Evolutionary conservation across 2,797 vertebrate species (phyloP), one percentile per base, ranked within the genome.

Genomic region (Odontamblyopus lacepedii): DNA sequence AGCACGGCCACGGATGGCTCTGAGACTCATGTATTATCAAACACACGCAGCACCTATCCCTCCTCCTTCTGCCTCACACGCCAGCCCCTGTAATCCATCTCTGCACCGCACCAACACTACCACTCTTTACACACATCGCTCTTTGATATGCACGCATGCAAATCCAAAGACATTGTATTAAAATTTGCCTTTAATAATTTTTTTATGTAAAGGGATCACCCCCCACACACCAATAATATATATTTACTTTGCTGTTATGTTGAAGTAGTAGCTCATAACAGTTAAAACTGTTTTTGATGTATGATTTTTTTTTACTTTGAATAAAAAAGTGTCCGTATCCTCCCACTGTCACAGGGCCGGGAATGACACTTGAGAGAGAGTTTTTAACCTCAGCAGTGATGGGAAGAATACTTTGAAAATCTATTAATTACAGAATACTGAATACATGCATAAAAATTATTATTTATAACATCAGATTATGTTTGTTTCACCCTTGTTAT

Each of bases 21-120:
- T 91, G 82, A 90, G 84, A 85, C 85, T 90, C 84, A 88, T 87
- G 90, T 86, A 83, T 90, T 90, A 91, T 90, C 91, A 90, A 84
- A 89, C 70, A 75, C 78, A 85, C 61, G 78, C 81, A 87, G 78
- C 81, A 44, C 69, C 63, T 38, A 76, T 77, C 76, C 61, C 73
- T 77, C 76, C 30, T 51, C 71, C 73, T 70, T 71, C 62, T 72
- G 29, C 57, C 68, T 68, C 48, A 38, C 65, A 72, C 29, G 72
- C 73, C 63, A 72, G 63, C 69, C 67, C 69, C 70, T 74, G 76
- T 62, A 67, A 72, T 72, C 60, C 57, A 38, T 63, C 64, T 80
- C 48, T 35, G 63, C 63, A 26, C 64, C 66, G 69, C 68, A 57
- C 55, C 67, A 72, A 62, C 67, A 53, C 62, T 53, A 51, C 65